Evolutionary conservation across 2,113 vertebrate genomes (phyloP).

Genomic region (Pachypanchax playfairii): DNA sequence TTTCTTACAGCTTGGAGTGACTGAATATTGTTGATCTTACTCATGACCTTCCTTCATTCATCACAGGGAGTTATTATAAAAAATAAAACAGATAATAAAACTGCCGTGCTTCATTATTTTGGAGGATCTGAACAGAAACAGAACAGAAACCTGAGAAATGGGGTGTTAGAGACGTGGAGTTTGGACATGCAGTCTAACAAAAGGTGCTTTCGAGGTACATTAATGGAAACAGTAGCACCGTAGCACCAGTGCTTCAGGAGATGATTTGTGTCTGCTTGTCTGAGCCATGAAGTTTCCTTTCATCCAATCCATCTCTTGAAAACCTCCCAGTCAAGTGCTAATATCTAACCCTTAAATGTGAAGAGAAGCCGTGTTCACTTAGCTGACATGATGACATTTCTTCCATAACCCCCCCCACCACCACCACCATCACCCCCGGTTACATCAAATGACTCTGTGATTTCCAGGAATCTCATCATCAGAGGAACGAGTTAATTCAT

Average conservation of each 20-base stretch:
- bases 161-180: too few species aligned
- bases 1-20: background rate
- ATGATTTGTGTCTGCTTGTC: constrained; percentile 7
- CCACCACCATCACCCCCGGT: constrained; percentile 19
- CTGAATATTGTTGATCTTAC: too few species aligned
- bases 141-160: too few species aligned
- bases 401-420: background rate
- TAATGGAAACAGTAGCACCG: too few species aligned
- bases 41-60: too few species aligned
- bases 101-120: too few species aligned
- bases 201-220: too few species aligned
- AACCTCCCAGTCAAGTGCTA: constrained; percentile 1
- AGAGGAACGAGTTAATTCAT: constrained; percentile 26
- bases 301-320: constrained; percentile 7
- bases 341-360: background rate
- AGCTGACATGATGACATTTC: constrained; percentile 23
- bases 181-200: too few species aligned
- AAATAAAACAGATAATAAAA: too few species aligned
- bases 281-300: constrained; percentile 1
- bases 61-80: too few species aligned
- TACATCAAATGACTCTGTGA: constrained; percentile 23
- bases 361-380: constrained; percentile 4
- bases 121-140: too few species aligned
- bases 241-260: background rate
- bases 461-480: constrained; percentile 49